Base-by-base conservation (phyloP, 2,888 invertebrate genomes). In the Falcaria lacertinaria region DNA sequence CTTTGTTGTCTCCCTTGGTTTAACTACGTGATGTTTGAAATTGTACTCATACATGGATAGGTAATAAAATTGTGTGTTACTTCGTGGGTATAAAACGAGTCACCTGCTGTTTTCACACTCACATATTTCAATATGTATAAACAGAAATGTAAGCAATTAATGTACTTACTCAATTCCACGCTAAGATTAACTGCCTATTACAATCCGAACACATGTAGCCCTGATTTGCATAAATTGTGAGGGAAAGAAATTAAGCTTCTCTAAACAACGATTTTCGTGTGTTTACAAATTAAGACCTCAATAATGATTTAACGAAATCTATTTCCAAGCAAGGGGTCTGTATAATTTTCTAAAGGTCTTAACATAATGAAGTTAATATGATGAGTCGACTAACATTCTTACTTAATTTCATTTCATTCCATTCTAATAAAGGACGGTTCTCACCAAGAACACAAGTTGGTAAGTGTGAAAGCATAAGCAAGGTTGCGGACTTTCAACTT, bases 101-200 rank as follows among this genome's bases (percentile, higher is more conserved):
- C 37, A 37, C 37, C 37, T 37, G 37, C 11, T 37, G 37, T 22
- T 22, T 37, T 37, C 19, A 37, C 19, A 25, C 25, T 25, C 22
- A 37, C 22, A 37, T 37, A 22, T 37, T 22, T 37, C 37, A 14
- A 22, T 14, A 37, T 7, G 22, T 22, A 22, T 22, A 22, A 25
- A 37, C 37, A 14, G 14, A 37, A 19, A 36, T 19, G 36, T 19
- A 22, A 19, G 17, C 13, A 36, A 22, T 36, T 17, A 36, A 36
- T 22, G 17, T 36, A 19, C 13, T 19, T 19, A 22, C 22, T 25
- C 7, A 17, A 17, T 35, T 17, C 17, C 17, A 14, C n/a, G 22
- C 7, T 36, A 13, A 22, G 36, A n/a, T 34, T 34, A 34, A 34
- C 5, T 22, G 14, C 19, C 22, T 36, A 19, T 16, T 15, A 34